These are phyloP conservation scores for Notothenia coriiceps DNA, from an alignment of 2,113 vertebrate species.

Conservation along the genomic window DNA sequence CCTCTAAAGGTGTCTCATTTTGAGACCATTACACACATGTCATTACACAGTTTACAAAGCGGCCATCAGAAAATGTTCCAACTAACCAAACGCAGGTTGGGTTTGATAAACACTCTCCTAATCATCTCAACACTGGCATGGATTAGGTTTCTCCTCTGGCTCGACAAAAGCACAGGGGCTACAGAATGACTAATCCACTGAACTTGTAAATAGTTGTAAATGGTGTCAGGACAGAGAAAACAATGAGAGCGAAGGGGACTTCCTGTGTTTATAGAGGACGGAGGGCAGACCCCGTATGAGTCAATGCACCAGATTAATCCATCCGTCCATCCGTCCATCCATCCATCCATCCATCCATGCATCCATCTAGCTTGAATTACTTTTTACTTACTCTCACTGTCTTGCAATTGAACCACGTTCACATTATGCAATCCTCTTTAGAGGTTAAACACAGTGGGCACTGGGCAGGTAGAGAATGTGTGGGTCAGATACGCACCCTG, in stretches of 20 bases:
- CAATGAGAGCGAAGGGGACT: slow-evolving; percentile 84
- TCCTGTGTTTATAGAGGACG: slow-evolving; percentile 86
- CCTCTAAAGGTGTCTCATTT: slow-evolving; percentile 63
- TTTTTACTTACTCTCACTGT: slow-evolving; percentile 4
- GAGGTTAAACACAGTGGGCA: slow-evolving; percentile 85
- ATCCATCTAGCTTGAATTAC: slow-evolving; percentile 9
- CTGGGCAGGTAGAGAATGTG: slow-evolving; percentile 82
- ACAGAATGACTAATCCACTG: slow-evolving; percentile 85
- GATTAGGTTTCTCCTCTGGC: slow-evolving; percentile 75
- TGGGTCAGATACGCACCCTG: slow-evolving; percentile 52
- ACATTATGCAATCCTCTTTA: slow-evolving; percentile 29
- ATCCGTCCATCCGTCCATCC: slow-evolving; percentile 28
- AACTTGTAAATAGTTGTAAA: slow-evolving; percentile 84
- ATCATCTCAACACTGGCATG: slow-evolving; percentile 74
- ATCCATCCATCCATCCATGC: slow-evolving; percentile 28
- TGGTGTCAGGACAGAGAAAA: slow-evolving; percentile 83
- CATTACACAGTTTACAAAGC: slow-evolving; percentile 76
- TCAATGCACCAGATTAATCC: slow-evolving; percentile 76
- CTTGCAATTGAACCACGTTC: neutral
- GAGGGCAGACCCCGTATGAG: slow-evolving; percentile 77
- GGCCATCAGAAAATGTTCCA: slow-evolving; percentile 69
- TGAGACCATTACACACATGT: slow-evolving; percentile 57
- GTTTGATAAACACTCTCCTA: slow-evolving; percentile 78
- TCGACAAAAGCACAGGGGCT: slow-evolving; percentile 75
- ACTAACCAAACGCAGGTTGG: slow-evolving; percentile 59